These are phyloP conservation scores for Pygocentrus nattereri DNA, from an alignment of 2,797 vertebrate genomes.

Conservation along the genomic window DNA sequence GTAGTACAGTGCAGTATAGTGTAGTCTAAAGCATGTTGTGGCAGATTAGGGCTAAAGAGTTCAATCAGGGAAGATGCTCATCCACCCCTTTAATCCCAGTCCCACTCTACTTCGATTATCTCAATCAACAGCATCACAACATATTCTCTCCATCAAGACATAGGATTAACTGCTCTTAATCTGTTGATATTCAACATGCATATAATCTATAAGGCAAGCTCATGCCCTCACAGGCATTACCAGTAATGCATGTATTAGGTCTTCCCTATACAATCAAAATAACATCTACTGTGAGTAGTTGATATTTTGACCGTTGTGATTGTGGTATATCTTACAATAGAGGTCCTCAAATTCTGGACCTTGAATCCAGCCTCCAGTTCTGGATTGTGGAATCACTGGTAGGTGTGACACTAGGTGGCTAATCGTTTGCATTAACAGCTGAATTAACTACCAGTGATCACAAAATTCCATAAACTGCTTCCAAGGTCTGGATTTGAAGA, in stretches of 20 bases:
- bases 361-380: too few species aligned
- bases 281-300: too few species aligned
- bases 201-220: slow-evolving; percentile 25
- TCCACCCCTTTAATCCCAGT: slow-evolving; percentile 25
- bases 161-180: slow-evolving; percentile 25
- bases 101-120: neutral
- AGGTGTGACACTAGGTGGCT: too few species aligned
- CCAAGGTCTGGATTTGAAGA: too few species aligned
- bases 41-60: slow-evolving; percentile 23
- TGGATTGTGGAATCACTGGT: too few species aligned
- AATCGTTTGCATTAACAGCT: too few species aligned
- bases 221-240: neutral
- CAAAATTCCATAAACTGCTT: too few species aligned
- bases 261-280: slow-evolving; percentile 4
- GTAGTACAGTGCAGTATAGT: neutral
- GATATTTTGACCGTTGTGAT: too few species aligned
- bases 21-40: neutral
- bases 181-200: neutral
- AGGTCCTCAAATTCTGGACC: too few species aligned
- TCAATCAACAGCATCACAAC: neutral
- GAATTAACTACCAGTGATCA: too few species aligned
- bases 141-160: neutral
- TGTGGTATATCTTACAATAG: too few species aligned
- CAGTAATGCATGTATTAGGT: neutral
- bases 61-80: slow-evolving; percentile 2